These are phyloP conservation scores for Danio rerio DNA, from an alignment of 2,113 vertebrate genomes.

Conservation along the genomic window GRCz12tu NC_133193.1:11615501-11616000, in stretches of 20 bases:
- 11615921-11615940: slow-evolving; percentile 45
- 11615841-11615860: slow-evolving; percentile 33
- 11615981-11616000: slow-evolving; percentile 47
- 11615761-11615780: slow-evolving; percentile 28
- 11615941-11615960: slow-evolving; percentile 28
- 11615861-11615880: slow-evolving; percentile 24
- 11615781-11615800: slow-evolving; percentile 35
- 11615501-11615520: too few species aligned
- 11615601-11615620: too few species aligned
- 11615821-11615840: slow-evolving; percentile 37
- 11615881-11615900: slow-evolving; percentile 47
- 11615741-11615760: not conserved
- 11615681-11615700: slow-evolving; percentile 33
- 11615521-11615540: too few species aligned
- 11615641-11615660: not conserved
- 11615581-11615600: too few species aligned
- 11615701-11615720: slow-evolving; percentile 24
- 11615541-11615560: too few species aligned
- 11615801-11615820: slow-evolving; percentile 41
- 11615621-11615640: too few species aligned
- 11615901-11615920: slow-evolving; percentile 38
- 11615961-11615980: slow-evolving; percentile 46
- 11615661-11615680: slow-evolving; percentile 20
- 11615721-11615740: not conserved
- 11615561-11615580: too few species aligned